Percentiles rank a stretch among this genome's conserved stretches.
These are phyloP conservation scores for Cheilosia soror DNA, from an alignment of 2,888 invertebrate species.

Conservation along the genomic window DNA sequence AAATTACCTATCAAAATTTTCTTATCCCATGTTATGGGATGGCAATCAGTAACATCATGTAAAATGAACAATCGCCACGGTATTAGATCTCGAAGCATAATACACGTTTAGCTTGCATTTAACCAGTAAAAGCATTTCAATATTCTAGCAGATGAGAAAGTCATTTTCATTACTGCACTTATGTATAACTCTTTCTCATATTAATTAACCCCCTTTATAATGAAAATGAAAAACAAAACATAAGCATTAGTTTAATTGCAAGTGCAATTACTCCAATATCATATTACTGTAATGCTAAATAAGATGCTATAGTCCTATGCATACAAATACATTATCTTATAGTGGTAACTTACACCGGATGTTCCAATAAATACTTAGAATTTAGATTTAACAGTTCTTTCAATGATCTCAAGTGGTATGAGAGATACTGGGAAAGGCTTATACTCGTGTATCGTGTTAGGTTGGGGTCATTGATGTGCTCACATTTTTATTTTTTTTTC, in stretches of 20 bases:
- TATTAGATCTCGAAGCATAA: too few relatives aligned
- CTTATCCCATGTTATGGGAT: too few relatives aligned
- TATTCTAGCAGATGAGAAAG: too few relatives aligned
- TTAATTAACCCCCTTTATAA: conserved; percentile 18
- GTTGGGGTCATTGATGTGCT: conserved; percentile 18
- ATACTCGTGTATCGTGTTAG: conserved; percentile 17
- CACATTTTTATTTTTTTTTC: conserved; percentile 12
- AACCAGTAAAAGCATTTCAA: too few relatives aligned
- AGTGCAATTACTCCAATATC: conserved; percentile 19
- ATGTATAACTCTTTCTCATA: neutral
- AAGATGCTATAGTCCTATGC: neutral
- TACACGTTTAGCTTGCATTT: too few relatives aligned
- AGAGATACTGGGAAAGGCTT: conserved; percentile 14
- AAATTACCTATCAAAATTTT: too few relatives aligned
- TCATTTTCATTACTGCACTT: too few relatives aligned
- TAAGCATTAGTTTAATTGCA: conserved; percentile 19
- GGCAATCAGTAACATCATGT: too few relatives aligned
- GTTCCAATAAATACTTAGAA: conserved; percentile 34
- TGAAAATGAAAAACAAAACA: conserved; percentile 28
- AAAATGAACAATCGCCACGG: too few relatives aligned
- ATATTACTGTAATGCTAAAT: conserved; percentile 3
- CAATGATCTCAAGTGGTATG: conserved; percentile 29
- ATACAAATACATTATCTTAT: conserved; percentile 11
- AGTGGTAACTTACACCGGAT: conserved; percentile 32
- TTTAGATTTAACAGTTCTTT: conserved; percentile 41